Evolutionary conservation across 1,140 invertebrate genomes (phyloP), one percentile per base, ranked within the genome.

Genomic region (Lepidurus apus): DNA sequence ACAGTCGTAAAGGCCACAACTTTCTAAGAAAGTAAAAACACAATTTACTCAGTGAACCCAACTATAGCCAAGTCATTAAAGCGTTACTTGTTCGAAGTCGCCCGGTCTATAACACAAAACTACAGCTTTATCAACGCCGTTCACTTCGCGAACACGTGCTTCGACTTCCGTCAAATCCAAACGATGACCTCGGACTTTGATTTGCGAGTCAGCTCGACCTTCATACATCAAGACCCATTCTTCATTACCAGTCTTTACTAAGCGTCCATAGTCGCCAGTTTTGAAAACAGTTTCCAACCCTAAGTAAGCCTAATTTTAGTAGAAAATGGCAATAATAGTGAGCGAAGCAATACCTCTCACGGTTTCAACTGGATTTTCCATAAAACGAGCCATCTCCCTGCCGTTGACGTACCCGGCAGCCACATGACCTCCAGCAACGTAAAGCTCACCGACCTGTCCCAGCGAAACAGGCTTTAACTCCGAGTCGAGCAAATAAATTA

Each of bases 141-240:
- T 82, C 0, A 90, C 82, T 9, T 85, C 84, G 17, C 84, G 82
- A 0, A 93, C 88, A 9, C 90, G 90, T 74, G 89, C 89, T 81
- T 95, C 93, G 8, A 95, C 90, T 87, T 95, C 94, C 0, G 89
- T 87, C n/a, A 95, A 84, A 82, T 96, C 93, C 0, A 96, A 91
- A 26, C 93, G 85, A 82, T 95, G 92, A 13, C 94, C 94, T 77
- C 94, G 85, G 11, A 96, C 91, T 86, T 96, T 96, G 0, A 96
- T 88, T 84, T 96, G 94, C 0, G 92, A 92, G 85, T 96, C 94
- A 0, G 91, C 91, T 53, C 94, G 88, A 0, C 94, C 94, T 82
- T 95, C 92, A 82, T 91, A 96, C 34, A 82, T 73, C 73, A 93
- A 82, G 21, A 65, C 53, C 53, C 53, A 65, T 21, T 65, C 53